Evolutionary conservation across 2,797 vertebrate species (phyloP), one percentile per base, ranked within the genome.

Genomic region (Ptychadena robeensis): DNA sequence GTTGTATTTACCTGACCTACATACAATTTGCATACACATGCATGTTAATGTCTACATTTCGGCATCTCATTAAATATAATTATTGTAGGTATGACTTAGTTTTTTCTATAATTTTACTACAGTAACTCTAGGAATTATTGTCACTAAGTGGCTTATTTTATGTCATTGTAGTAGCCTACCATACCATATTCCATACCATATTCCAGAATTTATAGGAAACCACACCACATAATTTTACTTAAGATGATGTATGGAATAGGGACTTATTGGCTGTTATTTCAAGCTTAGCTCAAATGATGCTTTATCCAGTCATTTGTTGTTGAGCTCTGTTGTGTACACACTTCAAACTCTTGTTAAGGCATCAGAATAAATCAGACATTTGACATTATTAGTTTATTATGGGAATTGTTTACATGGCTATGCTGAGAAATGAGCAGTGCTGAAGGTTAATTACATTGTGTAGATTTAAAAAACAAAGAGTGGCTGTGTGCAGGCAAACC

Each of bases 401-500:
- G 40, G 40, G 40, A 78, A 78, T 34, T 35, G 64, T 78, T 78
- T 68, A 57, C 40, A 78, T 78, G 10, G 64, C 38, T 75, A 12
- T 75, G n/a, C 57, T 2, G 34, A 67, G 75, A 78, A 48, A 44
- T 67, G n/a, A n/a, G 40, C 27, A 65, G 32, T 78, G 18, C 22
- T 9, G 48, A 66, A 77, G 34, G 61, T 32, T 77, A 77, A 77
- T 77, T 66, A 15, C n/a, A 68, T 68, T 78, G 18, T 14, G 5
- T 27, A 30, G 40, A 40, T 65, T 30, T 44, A 67, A 32, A 22
- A 11, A 31, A 11, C 18, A 48, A 2, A 28, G 30, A 72, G 28
- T 72, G 18, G 22, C 22, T 35, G 0, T 67, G 66, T 69, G 32
- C 34, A 68, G 40, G n/a, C 28, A 53, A 73, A 34, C 14, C 31